phyloP scores from a whole-genome alignment of 2,797 vertebrate species.

The Chiloscyllium punctatum region DNA sequence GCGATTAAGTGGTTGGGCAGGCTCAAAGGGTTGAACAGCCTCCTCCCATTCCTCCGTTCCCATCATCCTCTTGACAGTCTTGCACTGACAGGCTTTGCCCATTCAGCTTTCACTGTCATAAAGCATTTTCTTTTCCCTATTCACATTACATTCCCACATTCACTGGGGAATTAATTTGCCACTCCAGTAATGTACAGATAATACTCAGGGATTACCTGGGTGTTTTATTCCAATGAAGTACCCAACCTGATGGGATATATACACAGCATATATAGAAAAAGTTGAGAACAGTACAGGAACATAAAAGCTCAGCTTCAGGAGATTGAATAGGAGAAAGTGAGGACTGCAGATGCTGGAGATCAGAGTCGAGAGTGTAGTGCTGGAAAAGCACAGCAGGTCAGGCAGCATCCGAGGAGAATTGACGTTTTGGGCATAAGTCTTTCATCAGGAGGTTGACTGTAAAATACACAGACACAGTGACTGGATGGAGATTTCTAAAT shows the following conservation, averaged over 20 bases:
- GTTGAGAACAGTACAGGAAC: not conserved
- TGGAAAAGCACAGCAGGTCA: too few species aligned
- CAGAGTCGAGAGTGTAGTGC: too few species aligned
- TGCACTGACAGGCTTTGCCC: not conserved
- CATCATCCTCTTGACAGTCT: not conserved
- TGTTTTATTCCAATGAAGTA: not conserved
- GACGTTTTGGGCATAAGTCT: too few species aligned
- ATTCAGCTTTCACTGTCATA: not conserved
- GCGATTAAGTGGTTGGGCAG: not conserved
- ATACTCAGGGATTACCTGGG: not conserved
- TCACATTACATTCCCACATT: not conserved
- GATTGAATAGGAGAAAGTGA: too few species aligned
- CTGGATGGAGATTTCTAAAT: not conserved
- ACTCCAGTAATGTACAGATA: not conserved
- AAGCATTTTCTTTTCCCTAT: not conserved
- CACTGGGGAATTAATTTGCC: not conserved
- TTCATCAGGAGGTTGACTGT: not conserved
- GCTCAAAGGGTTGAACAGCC: not conserved
- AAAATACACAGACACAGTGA: not conserved
- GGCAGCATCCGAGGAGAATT: too few species aligned
- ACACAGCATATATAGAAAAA: not conserved
- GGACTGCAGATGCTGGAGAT: too few species aligned
- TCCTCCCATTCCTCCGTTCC: not conserved
- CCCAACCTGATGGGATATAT: not conserved
- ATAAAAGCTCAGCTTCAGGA: not conserved